Evolutionary conservation across 2,113 vertebrate genomes (phyloP), one percentile per base, ranked within the genome.

Genomic region (Seriola dumerili): DNA sequence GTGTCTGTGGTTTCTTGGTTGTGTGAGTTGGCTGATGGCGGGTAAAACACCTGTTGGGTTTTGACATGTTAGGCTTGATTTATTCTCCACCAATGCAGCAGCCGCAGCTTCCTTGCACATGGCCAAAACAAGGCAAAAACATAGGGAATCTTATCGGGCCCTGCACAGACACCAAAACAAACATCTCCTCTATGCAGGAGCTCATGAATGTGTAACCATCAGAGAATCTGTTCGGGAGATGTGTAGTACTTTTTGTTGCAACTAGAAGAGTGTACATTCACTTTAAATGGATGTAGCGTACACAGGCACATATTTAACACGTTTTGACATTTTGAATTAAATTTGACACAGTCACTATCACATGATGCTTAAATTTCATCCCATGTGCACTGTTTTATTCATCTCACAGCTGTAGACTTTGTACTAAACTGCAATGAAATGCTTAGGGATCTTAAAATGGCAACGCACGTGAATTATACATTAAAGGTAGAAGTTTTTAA

Each of bases 401-500:
- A 75, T 86, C 34, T 79, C 75, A 72, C 6, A 65, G 80, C 77
- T 88, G 82, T 93, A 93, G 87, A 67, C 25, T 89, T 89, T 93
- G 78, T 83, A 80, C 75, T 72, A 65, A 89, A 73, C 88, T 88
- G 81, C 72, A 85, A 77, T 91, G 78, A 86, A 90, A 89, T 86
- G 86, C 87, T 93, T 89, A 79, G 81, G 74, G 88, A 85, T 72
- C 52, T 88, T 80, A 81, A 92, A 90, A 63, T 90, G 84, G 78
- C 75, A 85, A 76, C 13, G 75, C 85, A 85, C 62, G 82, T 72
- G 54, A 89, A 89, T 85, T 54, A 83, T 84, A 85, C 86, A 95
- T 93, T 94, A 96, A 96, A 95, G 77, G 80, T 94, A 93, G 84
- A 93, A 21, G 80, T 91, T 95, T 94, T 86, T 93, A 93, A 93